A percentile compares a stretch with the other conserved stretches of the same genome.
Evolutionary conservation across 30 jellyfish, hydroid and myxozoan genomes (phyloP).

Genomic region (Kudoa iwatai): DNA sequence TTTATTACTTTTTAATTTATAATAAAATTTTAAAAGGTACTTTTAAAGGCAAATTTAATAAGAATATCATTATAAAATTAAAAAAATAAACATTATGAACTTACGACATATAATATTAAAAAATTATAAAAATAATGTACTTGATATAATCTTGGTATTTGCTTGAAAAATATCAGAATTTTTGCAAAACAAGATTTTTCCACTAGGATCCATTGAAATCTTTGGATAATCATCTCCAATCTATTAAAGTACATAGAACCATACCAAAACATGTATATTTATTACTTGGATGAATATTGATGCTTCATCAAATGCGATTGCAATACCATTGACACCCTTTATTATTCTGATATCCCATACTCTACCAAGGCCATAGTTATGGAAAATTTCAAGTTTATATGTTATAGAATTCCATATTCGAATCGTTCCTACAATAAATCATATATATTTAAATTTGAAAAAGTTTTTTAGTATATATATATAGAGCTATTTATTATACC

Average conservation of each 20-base stretch:
- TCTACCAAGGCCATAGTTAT: slow-evolving; percentile 83
- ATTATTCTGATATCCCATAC: slow-evolving; percentile 57
- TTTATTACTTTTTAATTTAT: too few relatives aligned
- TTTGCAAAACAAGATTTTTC: slow-evolving; percentile 46
- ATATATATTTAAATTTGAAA: too few relatives aligned
- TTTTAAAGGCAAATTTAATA: too few relatives aligned
- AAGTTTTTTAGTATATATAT: background rate
- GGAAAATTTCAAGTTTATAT: slow-evolving; percentile 48
- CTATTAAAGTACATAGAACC: slow-evolving; percentile 3
- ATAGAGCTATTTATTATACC: slow-evolving; percentile 5
- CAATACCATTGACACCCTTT: slow-evolving; percentile 60
- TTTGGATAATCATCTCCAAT: slow-evolving; percentile 90
- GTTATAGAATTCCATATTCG: slow-evolving; percentile 83
- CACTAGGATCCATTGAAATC: slow-evolving; percentile 78
- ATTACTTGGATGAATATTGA: slow-evolving; percentile 59
- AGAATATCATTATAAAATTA: too few relatives aligned
- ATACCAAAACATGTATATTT: background rate
- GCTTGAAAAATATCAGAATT: slow-evolving; percentile 85
- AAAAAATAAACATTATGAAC: too few relatives aligned
- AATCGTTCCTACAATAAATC: slow-evolving; percentile 12
- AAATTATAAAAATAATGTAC: slow-evolving; percentile 2
- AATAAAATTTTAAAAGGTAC: too few relatives aligned
- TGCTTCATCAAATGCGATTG: slow-evolving; percentile 77
- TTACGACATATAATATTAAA: too few relatives aligned
- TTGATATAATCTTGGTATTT: slow-evolving; percentile 25